A percentile compares a stretch with the other conserved stretches of the same genome.
Evolutionary conservation across 2,113 vertebrate genomes (phyloP).

Genomic region (Alosa alosa): DNA sequence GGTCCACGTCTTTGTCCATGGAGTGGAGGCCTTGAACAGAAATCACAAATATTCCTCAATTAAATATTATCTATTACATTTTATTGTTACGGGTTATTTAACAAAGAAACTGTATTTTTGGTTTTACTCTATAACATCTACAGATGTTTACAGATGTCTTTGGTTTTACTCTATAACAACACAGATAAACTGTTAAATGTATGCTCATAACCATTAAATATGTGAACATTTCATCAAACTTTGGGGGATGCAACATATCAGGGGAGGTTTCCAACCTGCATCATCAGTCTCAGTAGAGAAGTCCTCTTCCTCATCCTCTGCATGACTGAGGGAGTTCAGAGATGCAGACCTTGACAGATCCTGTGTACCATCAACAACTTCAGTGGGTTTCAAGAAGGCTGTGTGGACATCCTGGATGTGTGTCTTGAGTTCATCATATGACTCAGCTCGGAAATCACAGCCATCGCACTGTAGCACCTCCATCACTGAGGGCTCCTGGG

Average conservation of each 20-base stretch:
- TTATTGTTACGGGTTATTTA: not conserved
- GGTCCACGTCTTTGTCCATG: slow-evolving; percentile 74
- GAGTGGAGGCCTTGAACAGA: slow-evolving; percentile 81
- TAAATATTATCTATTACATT: not conserved
- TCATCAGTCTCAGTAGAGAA: slow-evolving; percentile 80
- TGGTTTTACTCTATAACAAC: too few relatives aligned
- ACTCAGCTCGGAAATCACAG: slow-evolving; percentile 95
- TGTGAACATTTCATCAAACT: not conserved
- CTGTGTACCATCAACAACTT: slow-evolving; percentile 80
- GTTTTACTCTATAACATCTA: too few relatives aligned
- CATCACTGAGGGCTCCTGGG: slow-evolving; percentile 82
- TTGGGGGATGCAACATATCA: not conserved
- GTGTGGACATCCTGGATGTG: slow-evolving; percentile 99
- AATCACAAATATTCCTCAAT: not conserved
- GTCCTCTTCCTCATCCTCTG: slow-evolving; percentile 84
- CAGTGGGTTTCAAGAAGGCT: slow-evolving; percentile 92
- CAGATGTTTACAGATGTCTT: too few relatives aligned
- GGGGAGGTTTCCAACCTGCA: not conserved
- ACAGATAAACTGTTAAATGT: too few relatives aligned
- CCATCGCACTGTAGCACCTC: slow-evolving; percentile 98
- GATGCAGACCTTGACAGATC: slow-evolving; percentile 73
- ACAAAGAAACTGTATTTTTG: too few relatives aligned
- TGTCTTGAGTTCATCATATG: slow-evolving; percentile 91
- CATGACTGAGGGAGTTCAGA: slow-evolving; percentile 78
- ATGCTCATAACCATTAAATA: not conserved